phyloP scores from a whole-genome alignment of 2,797 vertebrate genomes.

The Siniperca obscura region DNA sequence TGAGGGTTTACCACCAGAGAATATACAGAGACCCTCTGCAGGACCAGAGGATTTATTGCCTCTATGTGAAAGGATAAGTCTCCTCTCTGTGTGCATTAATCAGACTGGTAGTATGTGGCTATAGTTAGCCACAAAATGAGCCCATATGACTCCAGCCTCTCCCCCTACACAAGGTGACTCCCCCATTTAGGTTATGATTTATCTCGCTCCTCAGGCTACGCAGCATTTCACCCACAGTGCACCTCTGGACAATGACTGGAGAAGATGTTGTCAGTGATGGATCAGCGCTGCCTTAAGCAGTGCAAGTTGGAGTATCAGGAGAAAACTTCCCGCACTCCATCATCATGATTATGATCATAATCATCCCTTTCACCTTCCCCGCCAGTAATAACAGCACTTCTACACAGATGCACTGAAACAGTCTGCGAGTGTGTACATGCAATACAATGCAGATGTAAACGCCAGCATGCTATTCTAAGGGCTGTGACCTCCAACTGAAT shows the following conservation, averaged over 20 bases:
- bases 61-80: constrained; percentile 71
- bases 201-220: constrained; percentile 30
- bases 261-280: constrained; percentile 53
- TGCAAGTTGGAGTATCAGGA: constrained; percentile 15
- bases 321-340: constrained; percentile 36
- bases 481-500: constrained; percentile 42
- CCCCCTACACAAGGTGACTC: constrained; percentile 52
- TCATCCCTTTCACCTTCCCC: constrained; percentile 19
- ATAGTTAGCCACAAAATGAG: constrained; percentile 68
- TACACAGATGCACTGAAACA: not conserved
- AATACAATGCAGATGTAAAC: constrained; percentile 5
- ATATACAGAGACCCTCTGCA: constrained; percentile 30
- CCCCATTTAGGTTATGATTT: constrained; percentile 46
- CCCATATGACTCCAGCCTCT: constrained; percentile 34
- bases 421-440: not conserved
- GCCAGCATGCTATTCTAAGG: not conserved
- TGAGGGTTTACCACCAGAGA: constrained; percentile 28
- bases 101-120: constrained; percentile 53
- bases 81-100: constrained; percentile 73
- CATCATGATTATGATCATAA: constrained; percentile 8
- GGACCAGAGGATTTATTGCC: constrained; percentile 70
- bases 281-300: constrained; percentile 37
- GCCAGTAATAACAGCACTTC: not conserved
- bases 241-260: constrained; percentile 21
- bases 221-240: constrained; percentile 3